Conservation (phyloP, 2,797 vertebrate genomes). For the Austrolebias charrua region DNA sequence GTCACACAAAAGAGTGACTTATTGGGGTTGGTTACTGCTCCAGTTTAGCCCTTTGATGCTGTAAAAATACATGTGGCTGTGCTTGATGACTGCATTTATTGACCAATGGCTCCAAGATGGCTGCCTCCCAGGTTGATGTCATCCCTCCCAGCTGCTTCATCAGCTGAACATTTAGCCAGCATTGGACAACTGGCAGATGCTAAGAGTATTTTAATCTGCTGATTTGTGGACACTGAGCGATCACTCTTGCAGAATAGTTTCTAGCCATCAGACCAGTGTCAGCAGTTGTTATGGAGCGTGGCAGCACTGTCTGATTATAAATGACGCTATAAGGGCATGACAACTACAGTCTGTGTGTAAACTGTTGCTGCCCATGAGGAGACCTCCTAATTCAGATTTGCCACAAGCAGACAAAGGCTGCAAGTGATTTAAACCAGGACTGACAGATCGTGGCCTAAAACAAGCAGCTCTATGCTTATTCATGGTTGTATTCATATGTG, state of each 20-base stretch:
- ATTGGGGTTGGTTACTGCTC: neutral
- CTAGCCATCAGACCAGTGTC: constrained; percentile 39
- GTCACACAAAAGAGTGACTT: neutral
- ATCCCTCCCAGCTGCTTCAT: constrained; percentile 23
- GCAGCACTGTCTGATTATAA: constrained; percentile 50
- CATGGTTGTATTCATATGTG: constrained; percentile 27
- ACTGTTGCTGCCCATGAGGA: constrained; percentile 58
- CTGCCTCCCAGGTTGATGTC: constrained; percentile 55
- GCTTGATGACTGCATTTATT: constrained; percentile 40
- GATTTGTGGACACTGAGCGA: constrained; percentile 56
- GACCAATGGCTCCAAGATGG: constrained; percentile 58
- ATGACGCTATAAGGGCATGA: constrained; percentile 55
- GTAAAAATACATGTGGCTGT: constrained; percentile 28
- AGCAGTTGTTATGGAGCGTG: constrained; percentile 33
- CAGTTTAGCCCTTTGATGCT: constrained; percentile 17
- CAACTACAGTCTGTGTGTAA: constrained; percentile 64
- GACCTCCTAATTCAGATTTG: constrained; percentile 48
- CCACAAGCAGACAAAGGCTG: constrained; percentile 41
- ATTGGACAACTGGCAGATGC: constrained; percentile 42
- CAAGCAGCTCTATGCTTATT: constrained; percentile 33
- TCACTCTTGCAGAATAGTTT: constrained; percentile 33
- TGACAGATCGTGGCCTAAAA: constrained; percentile 41
- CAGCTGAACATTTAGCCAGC: constrained; percentile 38
- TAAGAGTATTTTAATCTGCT: constrained; percentile 32
- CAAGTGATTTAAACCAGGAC: constrained; percentile 51